phyloP scores from a whole-genome alignment of 1,140 invertebrate species.

The Penaeus vannamei region DNA sequence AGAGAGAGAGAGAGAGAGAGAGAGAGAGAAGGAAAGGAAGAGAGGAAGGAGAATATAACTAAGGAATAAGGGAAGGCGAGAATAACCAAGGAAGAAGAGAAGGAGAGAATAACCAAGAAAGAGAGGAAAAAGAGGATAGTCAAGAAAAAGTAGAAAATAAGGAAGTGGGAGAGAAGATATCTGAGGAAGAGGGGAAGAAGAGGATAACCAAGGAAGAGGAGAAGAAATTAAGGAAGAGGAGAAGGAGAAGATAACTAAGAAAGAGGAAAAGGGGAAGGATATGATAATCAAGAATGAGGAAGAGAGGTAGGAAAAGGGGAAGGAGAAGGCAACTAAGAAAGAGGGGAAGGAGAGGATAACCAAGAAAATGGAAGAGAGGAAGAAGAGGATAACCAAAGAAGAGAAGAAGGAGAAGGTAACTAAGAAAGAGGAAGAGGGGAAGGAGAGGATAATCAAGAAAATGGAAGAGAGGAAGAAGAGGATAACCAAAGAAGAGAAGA shows the following conservation, averaged over 20 bases:
- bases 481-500: background rate
- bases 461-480: background rate
- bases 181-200: background rate
- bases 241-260: background rate
- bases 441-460: background rate
- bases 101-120: no score
- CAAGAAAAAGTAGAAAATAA: background rate
- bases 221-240: background rate
- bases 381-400: no score
- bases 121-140: no score
- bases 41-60: no score
- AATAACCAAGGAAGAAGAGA: no score
- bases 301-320: background rate
- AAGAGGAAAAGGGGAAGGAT: background rate
- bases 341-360: background rate
- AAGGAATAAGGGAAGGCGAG: no score
- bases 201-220: background rate
- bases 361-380: background rate
- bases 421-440: background rate
- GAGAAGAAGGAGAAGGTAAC: background rate
- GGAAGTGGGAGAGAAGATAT: background rate
- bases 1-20: no score
- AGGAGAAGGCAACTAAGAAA: background rate
- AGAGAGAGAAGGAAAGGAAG: no score
- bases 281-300: background rate